phyloP scores from a whole-genome alignment of 1,140 invertebrate genomes.

The Nilaparvata lugens region DNA sequence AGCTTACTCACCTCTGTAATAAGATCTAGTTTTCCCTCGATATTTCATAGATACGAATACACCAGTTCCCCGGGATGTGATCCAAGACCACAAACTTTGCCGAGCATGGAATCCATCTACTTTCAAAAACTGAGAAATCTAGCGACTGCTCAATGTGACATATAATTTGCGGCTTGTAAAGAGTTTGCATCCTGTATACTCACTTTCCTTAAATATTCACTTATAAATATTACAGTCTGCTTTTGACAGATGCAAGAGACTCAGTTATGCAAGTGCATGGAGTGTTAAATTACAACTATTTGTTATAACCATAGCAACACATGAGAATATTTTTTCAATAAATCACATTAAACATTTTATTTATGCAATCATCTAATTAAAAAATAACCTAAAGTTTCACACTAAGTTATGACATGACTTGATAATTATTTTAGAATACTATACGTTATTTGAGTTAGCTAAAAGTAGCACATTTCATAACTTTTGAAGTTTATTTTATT shows the following conservation, averaged over 20 bases:
- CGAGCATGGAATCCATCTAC: constrained; percentile 90
- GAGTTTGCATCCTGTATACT: constrained; percentile 11
- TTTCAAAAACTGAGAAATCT: constrained; percentile 81
- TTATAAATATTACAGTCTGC: constrained; percentile 28
- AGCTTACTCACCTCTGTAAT: constrained; percentile 46
- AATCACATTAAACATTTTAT: no score
- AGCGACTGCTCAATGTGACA: constrained; percentile 74
- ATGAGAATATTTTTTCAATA: no score
- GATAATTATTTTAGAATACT: no score
- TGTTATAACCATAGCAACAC: no score
- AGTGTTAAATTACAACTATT: no score
- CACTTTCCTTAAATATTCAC: constrained; percentile 17
- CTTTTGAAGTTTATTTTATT: no score
- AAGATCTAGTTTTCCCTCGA: constrained; percentile 59
- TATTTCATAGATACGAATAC: constrained; percentile 80
- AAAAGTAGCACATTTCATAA: no score
- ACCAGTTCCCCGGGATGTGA: constrained; percentile 74
- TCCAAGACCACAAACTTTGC: constrained; percentile 87
- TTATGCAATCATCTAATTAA: no score
- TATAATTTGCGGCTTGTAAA: constrained; percentile 76
- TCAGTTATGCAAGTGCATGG: no score
- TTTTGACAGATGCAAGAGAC: constrained; percentile 15
- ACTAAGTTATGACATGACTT: no score
- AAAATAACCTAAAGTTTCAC: no score
- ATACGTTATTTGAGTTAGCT: no score